phyloP scores from a whole-genome alignment of 1,140 invertebrate species.

The Episyrphus balteatus region DNA sequence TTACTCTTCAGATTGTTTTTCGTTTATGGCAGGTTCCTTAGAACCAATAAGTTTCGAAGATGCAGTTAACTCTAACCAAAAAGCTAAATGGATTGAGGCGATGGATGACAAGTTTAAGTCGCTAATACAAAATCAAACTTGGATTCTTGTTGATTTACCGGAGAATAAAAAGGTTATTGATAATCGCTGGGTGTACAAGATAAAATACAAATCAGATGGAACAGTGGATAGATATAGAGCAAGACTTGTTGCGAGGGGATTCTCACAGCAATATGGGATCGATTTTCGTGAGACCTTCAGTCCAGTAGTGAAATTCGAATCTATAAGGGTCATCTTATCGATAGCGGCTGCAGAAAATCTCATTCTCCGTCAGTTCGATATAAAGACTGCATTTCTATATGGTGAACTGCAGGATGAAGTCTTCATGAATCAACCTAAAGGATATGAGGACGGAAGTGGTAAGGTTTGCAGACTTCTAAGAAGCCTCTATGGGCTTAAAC shows the following conservation, averaged over 20 bases:
- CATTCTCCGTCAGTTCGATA: conserved; percentile 22
- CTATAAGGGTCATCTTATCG: conserved; percentile 18
- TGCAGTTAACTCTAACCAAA: conserved; percentile 14
- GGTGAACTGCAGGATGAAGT: conserved; percentile 28
- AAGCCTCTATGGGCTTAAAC: conserved; percentile 20
- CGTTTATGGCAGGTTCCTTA: not conserved
- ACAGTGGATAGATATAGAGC: conserved; percentile 23
- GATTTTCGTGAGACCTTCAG: conserved; percentile 18
- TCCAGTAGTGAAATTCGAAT: conserved; percentile 12
- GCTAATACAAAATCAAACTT: conserved; percentile 30
- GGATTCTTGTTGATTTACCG: conserved; percentile 25
- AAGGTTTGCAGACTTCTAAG: conserved; percentile 9
- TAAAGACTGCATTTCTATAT: conserved; percentile 32
- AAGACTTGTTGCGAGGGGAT: conserved; percentile 30
- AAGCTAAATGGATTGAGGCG: conserved; percentile 23
- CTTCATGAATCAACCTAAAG: conserved; percentile 32
- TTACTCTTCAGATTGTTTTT: too few species aligned
- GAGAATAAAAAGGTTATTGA: conserved; percentile 16
- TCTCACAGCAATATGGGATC: conserved; percentile 21
- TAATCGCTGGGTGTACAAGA: conserved; percentile 28
- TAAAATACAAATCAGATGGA: conserved; percentile 9
- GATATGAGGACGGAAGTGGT: conserved; percentile 7
- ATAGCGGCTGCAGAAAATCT: conserved; percentile 16
- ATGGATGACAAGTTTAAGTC: conserved; percentile 32
- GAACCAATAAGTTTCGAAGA: conserved; percentile 20